A percentile compares a stretch with the other conserved stretches of the same genome.
These are phyloP conservation scores for Polypedilum pembai DNA, from an alignment of 1,140 invertebrate species.

Conservation along the genomic window DNA sequence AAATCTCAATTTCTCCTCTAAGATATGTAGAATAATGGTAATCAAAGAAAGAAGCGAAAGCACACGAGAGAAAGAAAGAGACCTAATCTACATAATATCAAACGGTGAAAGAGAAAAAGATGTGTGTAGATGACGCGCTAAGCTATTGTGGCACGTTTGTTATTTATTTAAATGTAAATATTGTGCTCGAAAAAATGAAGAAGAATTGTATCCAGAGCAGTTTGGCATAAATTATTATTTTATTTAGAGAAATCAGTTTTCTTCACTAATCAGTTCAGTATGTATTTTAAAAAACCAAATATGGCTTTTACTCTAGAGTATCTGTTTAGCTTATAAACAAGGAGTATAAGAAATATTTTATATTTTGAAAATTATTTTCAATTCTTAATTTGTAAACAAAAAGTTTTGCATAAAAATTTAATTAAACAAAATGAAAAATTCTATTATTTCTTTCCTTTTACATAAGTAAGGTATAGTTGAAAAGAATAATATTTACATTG, in stretches of 20 bases:
- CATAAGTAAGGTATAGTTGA: neutral
- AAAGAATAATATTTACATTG: slow-evolving; percentile 14
- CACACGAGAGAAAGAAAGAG: neutral
- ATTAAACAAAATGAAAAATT: too few relatives aligned
- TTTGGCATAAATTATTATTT: slow-evolving; percentile 5
- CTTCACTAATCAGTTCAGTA: slow-evolving; percentile 20
- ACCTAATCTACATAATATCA: slow-evolving; percentile 18
- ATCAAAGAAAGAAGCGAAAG: neutral
- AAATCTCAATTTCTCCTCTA: neutral
- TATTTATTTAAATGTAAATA: slow-evolving; percentile 21
- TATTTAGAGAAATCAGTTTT: neutral
- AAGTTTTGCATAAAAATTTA: too few relatives aligned
- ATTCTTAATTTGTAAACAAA: too few relatives aligned
- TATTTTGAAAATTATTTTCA: too few relatives aligned
- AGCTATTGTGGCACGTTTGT: neutral
- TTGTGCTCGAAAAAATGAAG: slow-evolving; percentile 23
- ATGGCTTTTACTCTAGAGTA: too few relatives aligned
- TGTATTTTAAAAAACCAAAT: too few relatives aligned
- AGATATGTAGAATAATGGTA: slow-evolving; percentile 7
- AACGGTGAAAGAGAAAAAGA: neutral
- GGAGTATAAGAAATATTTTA: too few relatives aligned
- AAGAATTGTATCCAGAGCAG: slow-evolving; percentile 20
- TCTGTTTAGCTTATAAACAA: too few relatives aligned
- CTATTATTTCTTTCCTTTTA: too few relatives aligned
- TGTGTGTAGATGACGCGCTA: neutral